Evolutionary conservation across 2,888 invertebrate genomes (phyloP), one percentile per base, ranked within the genome.

Genomic region (Nineta flava): DNA sequence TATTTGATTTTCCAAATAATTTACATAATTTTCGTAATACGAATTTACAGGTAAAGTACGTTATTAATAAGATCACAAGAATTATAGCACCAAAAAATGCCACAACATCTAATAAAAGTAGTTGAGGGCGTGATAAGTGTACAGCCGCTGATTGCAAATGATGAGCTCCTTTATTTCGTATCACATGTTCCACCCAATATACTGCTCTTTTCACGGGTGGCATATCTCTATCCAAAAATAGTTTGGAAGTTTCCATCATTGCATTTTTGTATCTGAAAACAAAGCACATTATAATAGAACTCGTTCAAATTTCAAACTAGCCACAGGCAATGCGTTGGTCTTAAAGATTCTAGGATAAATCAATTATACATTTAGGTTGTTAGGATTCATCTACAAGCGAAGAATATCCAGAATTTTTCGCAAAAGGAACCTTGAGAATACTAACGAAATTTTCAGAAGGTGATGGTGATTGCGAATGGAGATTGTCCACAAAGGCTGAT

Each of bases 131-230:
- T 4, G 48, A 16, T 26, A 52, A 31, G 35, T 50, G 48, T 15
- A 49, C 5, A 17, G 46, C 26, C n/a, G 48, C 46, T 26, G 48
- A 52, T 34, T 38, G 35, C 19, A 52, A 34, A 50, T 52, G 52
- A 2, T 17, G n/a, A 12, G 45, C 52, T 7, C 51, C 51, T 7
- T 51, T 51, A 21, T 51, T 43, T n/a, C 49, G 32, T 1, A 51
- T 43, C 3, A 51, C 40, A 19, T 53, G 26, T 46, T 52, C 52
- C 12, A 50, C n/a, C 52, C 52, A 52, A 43, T 46, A 52, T 3
- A 52, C 21, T 9, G 53, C 53, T 2, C 32, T 26, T 9, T 53
- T 41, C 2, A 51, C n/a, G 10, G 53, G 51, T 40, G 17, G 40
- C 3, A 46, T 31, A 40, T 47, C 47, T 35, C 47, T 49, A 31